Evolutionary conservation across 2,797 vertebrate genomes (phyloP).

Genomic region (Sebastes vulpes): DNA sequence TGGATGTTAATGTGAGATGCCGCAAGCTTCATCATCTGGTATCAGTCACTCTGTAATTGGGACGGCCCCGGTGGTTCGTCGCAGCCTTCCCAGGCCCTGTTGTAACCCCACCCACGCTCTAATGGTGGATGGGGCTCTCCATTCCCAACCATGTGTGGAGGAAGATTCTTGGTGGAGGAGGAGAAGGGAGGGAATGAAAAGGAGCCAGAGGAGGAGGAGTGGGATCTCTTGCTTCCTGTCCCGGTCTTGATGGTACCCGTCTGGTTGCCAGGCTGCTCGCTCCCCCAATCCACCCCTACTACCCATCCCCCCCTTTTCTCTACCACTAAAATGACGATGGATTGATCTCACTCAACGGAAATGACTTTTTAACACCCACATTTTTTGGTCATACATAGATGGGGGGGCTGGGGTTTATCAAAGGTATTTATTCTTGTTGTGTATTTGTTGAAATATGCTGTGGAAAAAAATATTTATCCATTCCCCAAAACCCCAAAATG

Average conservation of each 20-base stretch:
- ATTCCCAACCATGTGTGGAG: conserved; percentile 61
- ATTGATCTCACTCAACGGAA: conserved; percentile 61
- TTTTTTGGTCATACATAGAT: conserved; percentile 27
- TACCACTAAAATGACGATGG: conserved; percentile 64
- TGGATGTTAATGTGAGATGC: conserved; percentile 70
- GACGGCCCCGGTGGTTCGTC: conserved; percentile 61
- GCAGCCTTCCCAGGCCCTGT: conserved; percentile 65
- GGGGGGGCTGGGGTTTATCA: conserved; percentile 10
- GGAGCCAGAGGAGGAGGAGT: conserved; percentile 47
- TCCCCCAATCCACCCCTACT: not conserved
- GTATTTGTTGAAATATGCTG: not conserved
- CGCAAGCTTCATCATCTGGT: conserved; percentile 74
- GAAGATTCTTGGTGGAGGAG: conserved; percentile 42
- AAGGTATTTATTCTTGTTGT: conserved; percentile 26
- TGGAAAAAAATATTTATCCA: not conserved
- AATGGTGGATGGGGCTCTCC: conserved; percentile 55
- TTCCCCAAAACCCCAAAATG: not conserved
- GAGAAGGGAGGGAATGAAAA: conserved; percentile 41
- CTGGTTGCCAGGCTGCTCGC: conserved; percentile 62
- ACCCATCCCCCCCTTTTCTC: not conserved
- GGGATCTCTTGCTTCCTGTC: conserved; percentile 58
- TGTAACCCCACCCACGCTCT: conserved; percentile 68
- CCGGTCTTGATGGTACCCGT: conserved; percentile 60
- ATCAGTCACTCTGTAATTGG: conserved; percentile 80
- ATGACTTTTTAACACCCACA: conserved; percentile 64